These are phyloP conservation scores for Luscinia luscinia DNA, from an alignment of 2,797 vertebrate species.

Conservation along the genomic window DNA sequence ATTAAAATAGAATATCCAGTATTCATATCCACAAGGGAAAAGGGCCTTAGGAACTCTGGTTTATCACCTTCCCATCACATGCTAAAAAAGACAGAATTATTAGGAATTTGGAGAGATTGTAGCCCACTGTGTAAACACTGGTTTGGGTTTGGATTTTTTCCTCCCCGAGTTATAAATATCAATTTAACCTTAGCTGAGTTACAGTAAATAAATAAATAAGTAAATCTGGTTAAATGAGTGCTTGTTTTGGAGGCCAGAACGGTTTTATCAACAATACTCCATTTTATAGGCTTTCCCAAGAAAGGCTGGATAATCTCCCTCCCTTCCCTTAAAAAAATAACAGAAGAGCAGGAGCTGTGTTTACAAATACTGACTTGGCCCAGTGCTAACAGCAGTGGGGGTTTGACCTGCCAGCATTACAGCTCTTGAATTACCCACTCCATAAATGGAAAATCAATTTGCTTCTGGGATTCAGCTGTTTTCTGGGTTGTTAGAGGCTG, in stretches of 20 bases:
- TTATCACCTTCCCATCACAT: neutral
- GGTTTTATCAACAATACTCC: neutral
- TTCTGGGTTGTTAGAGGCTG: neutral
- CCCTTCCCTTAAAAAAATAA: neutral
- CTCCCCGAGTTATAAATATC: neutral
- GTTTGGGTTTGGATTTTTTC: neutral
- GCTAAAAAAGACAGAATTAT: neutral
- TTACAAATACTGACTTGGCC: neutral
- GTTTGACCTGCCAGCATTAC: neutral
- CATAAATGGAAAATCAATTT: conserved; percentile 30
- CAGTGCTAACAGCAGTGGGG: neutral
- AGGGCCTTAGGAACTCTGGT: neutral
- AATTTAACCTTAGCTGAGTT: neutral
- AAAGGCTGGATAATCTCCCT: neutral
- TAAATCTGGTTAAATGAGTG: neutral
- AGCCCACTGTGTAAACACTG: neutral
- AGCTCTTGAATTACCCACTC: neutral
- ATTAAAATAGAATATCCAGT: neutral
- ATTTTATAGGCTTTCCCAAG: neutral
- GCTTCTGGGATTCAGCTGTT: neutral
- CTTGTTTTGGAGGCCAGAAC: neutral
- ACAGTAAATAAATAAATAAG: neutral
- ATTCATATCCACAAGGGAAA: neutral
- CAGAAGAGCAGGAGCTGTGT: neutral
- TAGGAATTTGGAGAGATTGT: neutral